Evolutionary conservation across 1,140 invertebrate species (phyloP), one percentile per base, ranked within the genome.

Genomic region (Goniozus legneri): DNA sequence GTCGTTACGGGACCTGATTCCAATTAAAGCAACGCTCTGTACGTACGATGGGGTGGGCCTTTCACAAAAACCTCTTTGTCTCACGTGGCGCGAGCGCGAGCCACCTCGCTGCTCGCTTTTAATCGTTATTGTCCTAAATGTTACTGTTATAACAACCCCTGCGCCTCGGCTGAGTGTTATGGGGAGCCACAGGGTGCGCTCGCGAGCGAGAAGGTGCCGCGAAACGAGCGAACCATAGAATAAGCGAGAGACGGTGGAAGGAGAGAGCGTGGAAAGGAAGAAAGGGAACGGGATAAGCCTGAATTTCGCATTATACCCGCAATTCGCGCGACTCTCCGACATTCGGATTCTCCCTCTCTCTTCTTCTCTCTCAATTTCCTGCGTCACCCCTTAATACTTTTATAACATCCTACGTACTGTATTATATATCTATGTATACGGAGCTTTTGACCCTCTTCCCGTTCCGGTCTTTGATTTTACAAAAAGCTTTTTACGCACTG

Each of bases 91-190:
- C n/a, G n/a, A n/a, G n/a, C n/a, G n/a, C n/a, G n/a, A n/a, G 6
- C 24, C 24, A 27, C 6, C 24, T 27, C 24, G 12, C 24, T 12
- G 24, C 12, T 36, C 49, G 45, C 48, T 62, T 60, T 62, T 62
- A 62, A 62, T 62, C 60, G 60, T 62, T 61, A 62, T 56, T 56
- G 59, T 62, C 43, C 50, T 53, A 51, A n/a, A 62, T 52, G 53
- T 59, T 56, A 59, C 53, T 46, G 54, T 62, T 54, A 57, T 57
- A 54, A 52, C 44, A 44, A 40, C 49, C 44, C 32, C 40, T 52
- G 54, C 47, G 46, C 54, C 46, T 33, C 37, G 42, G 22, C 12
- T 12, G 34, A 51, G 22, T 48, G 44, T 57, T 57, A 57, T 42
- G 55, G 32, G 45, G 24, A 27, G 10, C 4, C 24, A 4, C 24